Evolutionary conservation across 92 coral and sea anemone genomes (phyloP).

Genomic region (Virgularia gustaviana): DNA sequence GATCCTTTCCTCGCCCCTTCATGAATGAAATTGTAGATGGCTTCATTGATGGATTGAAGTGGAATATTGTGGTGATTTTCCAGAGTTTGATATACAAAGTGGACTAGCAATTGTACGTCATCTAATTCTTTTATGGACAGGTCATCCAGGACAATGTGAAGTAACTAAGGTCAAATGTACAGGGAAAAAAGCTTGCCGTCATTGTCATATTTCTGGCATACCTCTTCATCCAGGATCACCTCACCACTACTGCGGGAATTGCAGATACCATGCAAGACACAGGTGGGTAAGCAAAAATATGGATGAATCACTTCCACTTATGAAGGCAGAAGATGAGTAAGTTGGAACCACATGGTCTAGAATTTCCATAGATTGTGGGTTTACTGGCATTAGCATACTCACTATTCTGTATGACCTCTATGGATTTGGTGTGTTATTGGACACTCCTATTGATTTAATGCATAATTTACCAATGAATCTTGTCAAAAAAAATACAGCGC

Average conservation of each 20-base stretch:
- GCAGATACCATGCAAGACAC: conserved; percentile 57
- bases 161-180: conserved; percentile 55
- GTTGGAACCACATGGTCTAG: conserved; percentile 51
- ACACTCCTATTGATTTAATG: conserved; percentile 61
- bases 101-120: conserved; percentile 55
- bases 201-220: conserved; percentile 55
- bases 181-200: conserved; percentile 58
- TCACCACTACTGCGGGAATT: conserved; percentile 51
- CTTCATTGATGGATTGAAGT: conserved; percentile 66
- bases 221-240: conserved; percentile 53
- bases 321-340: conserved; percentile 57
- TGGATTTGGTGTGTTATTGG: conserved; percentile 60
- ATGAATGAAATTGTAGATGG: conserved; percentile 60
- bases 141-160: conserved; percentile 63
- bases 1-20: conserved; percentile 58
- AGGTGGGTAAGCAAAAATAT: conserved; percentile 42
- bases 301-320: conserved; percentile 45
- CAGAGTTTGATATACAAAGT: conserved; percentile 45
- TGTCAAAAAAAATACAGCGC: conserved; percentile 53
- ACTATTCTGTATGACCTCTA: conserved; percentile 53
- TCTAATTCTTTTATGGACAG: conserved; percentile 59
- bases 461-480: conserved; percentile 61
- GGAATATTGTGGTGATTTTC: conserved; percentile 49
- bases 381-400: conserved; percentile 56
- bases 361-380: conserved; percentile 50